Evolutionary conservation across 2,797 vertebrate species (phyloP).

Genomic region (Cyprinodon diabolis): DNA sequence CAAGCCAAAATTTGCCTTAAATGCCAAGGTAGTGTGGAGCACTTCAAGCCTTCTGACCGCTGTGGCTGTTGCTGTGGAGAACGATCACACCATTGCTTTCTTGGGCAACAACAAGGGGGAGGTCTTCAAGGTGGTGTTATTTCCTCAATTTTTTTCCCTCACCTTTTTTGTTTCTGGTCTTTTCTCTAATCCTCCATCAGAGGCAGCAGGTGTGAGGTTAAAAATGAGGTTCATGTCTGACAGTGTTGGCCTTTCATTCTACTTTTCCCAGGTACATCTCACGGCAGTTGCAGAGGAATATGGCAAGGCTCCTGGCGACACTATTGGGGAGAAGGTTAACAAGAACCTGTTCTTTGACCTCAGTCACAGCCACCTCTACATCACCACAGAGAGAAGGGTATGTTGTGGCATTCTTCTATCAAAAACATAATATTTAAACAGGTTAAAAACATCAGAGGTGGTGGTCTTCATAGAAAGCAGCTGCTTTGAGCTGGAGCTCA

Average conservation of each 20-base stretch:
- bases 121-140: conserved; percentile 86
- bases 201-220: neutral
- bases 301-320: conserved; percentile 76
- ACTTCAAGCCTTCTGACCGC: conserved; percentile 81
- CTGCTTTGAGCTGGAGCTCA: neutral
- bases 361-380: conserved; percentile 85
- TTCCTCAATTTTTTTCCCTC: conserved; percentile 23
- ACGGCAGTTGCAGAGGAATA: conserved; percentile 77
- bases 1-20: conserved; percentile 78
- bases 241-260: neutral
- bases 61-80: conserved; percentile 87
- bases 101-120: conserved; percentile 89
- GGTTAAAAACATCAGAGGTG: neutral
- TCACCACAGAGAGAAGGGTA: conserved; percentile 94
- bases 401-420: neutral
- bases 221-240: conserved; percentile 17
- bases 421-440: neutral
- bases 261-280: conserved; percentile 84
- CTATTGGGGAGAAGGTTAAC: conserved; percentile 83
- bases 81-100: conserved; percentile 89
- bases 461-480: neutral
- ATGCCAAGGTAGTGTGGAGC: conserved; percentile 65
- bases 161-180: conserved; percentile 16
- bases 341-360: conserved; percentile 90
- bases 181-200: conserved; percentile 6